Conservation (phyloP, 2,113 vertebrate genomes). For the Emydocephalus ijimae region DNA sequence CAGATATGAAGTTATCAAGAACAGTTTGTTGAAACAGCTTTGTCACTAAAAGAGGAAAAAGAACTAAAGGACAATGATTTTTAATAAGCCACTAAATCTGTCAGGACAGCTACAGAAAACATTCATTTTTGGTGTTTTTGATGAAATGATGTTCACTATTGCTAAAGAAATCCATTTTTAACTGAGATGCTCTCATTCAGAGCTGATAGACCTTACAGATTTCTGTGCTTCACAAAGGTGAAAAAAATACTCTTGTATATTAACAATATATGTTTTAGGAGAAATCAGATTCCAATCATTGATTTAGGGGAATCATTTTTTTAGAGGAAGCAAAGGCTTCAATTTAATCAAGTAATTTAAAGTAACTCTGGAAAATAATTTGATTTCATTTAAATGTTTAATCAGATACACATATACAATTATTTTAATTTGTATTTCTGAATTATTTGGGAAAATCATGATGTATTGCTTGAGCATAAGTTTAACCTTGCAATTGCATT, state of each 20-base stretch:
- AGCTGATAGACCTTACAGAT: not conserved
- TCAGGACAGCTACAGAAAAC: conserved; percentile 62
- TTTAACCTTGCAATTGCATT: not conserved
- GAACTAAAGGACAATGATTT: conserved; percentile 60
- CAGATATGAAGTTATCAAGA: conserved; percentile 16
- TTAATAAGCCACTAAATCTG: conserved; percentile 66
- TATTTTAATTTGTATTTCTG: not conserved
- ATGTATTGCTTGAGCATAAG: not conserved
- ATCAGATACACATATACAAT: not conserved
- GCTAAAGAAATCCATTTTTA: conserved; percentile 44
- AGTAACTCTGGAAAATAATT: not conserved
- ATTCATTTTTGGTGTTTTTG: conserved; percentile 52
- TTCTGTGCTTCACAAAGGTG: not conserved
- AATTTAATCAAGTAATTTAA: not conserved
- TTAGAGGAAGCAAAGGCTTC: not conserved
- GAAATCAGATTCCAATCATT: not conserved
- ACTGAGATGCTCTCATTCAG: conserved; percentile 36
- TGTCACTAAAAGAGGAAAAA: conserved; percentile 36
- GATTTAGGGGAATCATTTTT: not conserved
- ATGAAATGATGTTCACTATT: conserved; percentile 44
- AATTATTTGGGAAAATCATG: not conserved
- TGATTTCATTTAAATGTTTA: not conserved
- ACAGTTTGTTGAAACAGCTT: conserved; percentile 43
- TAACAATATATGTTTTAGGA: not conserved
- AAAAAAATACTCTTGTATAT: not conserved